phyloP scores from a whole-genome alignment of 2,888 invertebrate genomes.

The Zygogramma bicolorata region DNA sequence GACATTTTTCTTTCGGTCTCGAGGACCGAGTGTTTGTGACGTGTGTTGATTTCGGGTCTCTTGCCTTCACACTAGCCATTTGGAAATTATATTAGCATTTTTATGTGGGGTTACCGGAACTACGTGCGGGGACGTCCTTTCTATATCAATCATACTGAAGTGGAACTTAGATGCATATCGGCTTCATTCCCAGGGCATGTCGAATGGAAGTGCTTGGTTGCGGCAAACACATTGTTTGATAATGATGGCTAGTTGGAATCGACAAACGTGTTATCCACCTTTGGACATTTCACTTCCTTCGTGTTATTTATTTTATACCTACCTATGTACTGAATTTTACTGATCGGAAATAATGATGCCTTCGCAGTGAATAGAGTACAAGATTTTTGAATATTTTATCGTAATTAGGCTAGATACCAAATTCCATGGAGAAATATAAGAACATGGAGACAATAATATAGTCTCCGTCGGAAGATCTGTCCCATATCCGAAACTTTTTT shows the following conservation, averaged over 20 bases:
- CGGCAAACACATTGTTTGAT: neutral
- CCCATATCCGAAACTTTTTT: no score
- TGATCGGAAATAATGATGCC: no score
- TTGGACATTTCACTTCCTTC: no score
- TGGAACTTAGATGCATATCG: conserved; percentile 1
- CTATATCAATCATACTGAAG: neutral
- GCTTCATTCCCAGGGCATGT: neutral
- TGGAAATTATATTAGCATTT: conserved; percentile 12
- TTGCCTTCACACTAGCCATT: conserved; percentile 5
- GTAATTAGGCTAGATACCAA: no score
- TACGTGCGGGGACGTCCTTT: conserved; percentile 5
- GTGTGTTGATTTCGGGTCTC: conserved; percentile 47
- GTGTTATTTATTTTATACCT: no score
- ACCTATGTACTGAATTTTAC: no score
- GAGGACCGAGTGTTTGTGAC: conserved; percentile 56
- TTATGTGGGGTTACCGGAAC: conserved; percentile 13
- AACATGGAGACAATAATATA: no score
- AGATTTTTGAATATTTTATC: no score
- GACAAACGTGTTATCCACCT: no score
- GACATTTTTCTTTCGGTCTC: conserved; percentile 35
- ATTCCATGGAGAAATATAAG: no score
- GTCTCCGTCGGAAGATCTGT: no score
- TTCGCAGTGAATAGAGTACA: no score
- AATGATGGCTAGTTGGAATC: neutral
- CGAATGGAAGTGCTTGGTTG: neutral